phyloP scores from a whole-genome alignment of 2,888 invertebrate species.

The Thymelicus sylvestris region DNA sequence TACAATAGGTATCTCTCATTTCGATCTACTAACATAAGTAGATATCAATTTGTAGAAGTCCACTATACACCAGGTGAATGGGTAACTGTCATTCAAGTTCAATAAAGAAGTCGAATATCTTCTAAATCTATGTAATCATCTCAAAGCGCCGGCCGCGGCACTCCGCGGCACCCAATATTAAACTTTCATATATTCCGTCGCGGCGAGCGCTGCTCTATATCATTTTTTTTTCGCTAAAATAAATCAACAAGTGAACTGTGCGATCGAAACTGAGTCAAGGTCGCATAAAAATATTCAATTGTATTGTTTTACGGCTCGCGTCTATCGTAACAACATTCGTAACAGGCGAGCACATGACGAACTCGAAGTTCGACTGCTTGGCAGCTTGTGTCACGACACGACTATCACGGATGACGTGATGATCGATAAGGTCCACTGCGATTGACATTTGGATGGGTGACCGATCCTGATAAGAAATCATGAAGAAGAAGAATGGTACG shows the following conservation, averaged over 20 bases:
- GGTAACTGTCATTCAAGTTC: not conserved
- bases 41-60: not conserved
- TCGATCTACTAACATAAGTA: not conserved
- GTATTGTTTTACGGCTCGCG: conserved; percentile 24
- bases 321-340: conserved; percentile 13
- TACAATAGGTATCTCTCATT: not conserved
- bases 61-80: not conserved
- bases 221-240: conserved; percentile 23
- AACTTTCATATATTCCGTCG: conserved; percentile 29
- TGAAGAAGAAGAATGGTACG: too few relatives aligned
- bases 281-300: conserved; percentile 25
- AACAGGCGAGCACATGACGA: not conserved
- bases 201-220: conserved; percentile 4
- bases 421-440: too few relatives aligned
- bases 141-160: conserved; percentile 1
- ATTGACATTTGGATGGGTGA: too few relatives aligned
- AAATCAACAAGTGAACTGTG: conserved; percentile 34
- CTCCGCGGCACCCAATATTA: not conserved
- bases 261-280: conserved; percentile 35
- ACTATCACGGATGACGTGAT: too few relatives aligned
- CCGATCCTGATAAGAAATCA: too few relatives aligned
- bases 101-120: not conserved
- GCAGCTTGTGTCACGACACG: too few relatives aligned
- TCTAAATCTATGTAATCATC: not conserved
- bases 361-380: too few relatives aligned